phyloP scores from a whole-genome alignment of 2,113 vertebrate genomes.

The Lepus timidus region DNA sequence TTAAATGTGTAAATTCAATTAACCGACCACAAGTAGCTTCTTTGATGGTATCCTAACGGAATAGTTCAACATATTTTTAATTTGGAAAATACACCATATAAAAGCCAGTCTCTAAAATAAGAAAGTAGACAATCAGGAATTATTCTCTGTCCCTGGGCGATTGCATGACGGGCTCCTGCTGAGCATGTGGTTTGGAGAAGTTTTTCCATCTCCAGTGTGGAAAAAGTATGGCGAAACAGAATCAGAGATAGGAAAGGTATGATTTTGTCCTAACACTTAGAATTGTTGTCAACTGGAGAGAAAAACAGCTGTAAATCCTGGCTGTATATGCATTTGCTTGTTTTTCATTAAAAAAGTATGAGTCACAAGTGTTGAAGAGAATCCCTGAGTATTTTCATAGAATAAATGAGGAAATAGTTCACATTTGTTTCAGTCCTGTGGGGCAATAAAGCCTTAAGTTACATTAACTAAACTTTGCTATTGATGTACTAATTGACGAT shows the following conservation, averaged over 20 bases:
- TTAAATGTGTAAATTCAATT: slow-evolving; percentile 51
- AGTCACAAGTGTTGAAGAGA: background rate
- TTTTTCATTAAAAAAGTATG: slow-evolving; percentile 42
- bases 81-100: slow-evolving; percentile 35
- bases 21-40: slow-evolving; percentile 42
- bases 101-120: slow-evolving; percentile 23
- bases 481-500: background rate
- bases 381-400: background rate
- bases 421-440: slow-evolving; percentile 1
- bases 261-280: background rate
- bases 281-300: background rate
- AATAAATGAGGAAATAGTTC: slow-evolving; percentile 2
- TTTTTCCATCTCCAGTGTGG: background rate
- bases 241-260: background rate
- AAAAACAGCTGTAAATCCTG: background rate
- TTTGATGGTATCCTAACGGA: slow-evolving; percentile 53
- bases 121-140: background rate
- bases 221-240: background rate
- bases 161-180: background rate
- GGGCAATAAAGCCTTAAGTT: background rate
- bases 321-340: background rate
- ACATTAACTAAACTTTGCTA: slow-evolving; percentile 7
- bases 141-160: slow-evolving; percentile 12
- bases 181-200: background rate
- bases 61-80: slow-evolving; percentile 58